These are phyloP conservation scores for Papilio gigon DNA, from an alignment of 2,888 invertebrate genomes.

Conservation along the genomic window DNA sequence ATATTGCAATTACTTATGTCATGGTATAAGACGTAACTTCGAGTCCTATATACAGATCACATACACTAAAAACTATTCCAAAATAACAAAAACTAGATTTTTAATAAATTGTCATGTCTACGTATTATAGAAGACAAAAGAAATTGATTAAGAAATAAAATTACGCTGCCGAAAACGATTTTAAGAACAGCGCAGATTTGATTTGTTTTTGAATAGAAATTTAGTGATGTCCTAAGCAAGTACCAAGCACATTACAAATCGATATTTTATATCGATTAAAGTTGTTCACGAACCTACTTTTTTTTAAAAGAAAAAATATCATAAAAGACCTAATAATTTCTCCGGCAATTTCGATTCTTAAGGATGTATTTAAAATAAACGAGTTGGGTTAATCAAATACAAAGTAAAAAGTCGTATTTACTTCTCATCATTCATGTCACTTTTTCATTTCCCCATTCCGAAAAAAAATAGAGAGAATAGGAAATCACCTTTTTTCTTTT, in stretches of 20 bases:
- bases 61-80: conserved; percentile 21
- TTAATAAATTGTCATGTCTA: conserved; percentile 18
- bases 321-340: not conserved
- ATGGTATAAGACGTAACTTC: conserved; percentile 54
- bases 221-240: conserved; percentile 2
- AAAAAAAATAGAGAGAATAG: too few species aligned
- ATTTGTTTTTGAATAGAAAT: conserved; percentile 34
- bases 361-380: too few species aligned
- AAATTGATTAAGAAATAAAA: conserved; percentile 26
- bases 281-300: not conserved
- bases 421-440: too few species aligned
- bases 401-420: too few species aligned
- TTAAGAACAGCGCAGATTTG: conserved; percentile 33
- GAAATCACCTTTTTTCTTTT: too few species aligned
- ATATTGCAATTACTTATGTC: conserved; percentile 59
- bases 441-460: too few species aligned
- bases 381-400: too few species aligned
- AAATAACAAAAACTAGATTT: not conserved
- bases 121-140: conserved; percentile 3
- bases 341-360: not conserved
- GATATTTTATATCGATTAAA: not conserved
- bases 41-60: conserved; percentile 37
- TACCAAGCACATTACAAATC: not conserved
- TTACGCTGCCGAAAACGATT: conserved; percentile 17
- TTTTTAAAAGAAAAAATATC: not conserved